Percentiles rank a stretch among this genome's conserved stretches.
phyloP scores from a whole-genome alignment of 2,888 invertebrate species.

The Thera britannica region DNA sequence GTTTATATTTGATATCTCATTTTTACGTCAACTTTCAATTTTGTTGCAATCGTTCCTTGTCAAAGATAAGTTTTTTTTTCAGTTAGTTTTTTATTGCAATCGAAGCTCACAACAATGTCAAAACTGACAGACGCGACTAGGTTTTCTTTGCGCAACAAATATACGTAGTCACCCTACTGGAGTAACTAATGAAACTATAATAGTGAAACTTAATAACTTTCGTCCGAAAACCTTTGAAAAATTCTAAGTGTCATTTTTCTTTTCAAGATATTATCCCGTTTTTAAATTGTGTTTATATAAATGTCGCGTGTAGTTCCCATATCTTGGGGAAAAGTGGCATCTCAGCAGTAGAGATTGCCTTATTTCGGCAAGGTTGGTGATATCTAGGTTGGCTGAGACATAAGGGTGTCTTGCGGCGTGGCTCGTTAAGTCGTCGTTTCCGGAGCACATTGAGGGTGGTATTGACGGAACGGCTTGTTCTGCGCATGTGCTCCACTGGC shows the following conservation, averaged over 20 bases:
- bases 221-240: no score
- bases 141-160: no score
- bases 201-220: no score
- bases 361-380: conserved; percentile 37
- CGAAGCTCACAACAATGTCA: no score
- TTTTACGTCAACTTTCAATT: no score
- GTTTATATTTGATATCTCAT: no score
- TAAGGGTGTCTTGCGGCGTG: conserved; percentile 72
- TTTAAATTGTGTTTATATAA: not conserved
- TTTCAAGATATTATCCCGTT: not conserved
- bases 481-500: conserved; percentile 80
- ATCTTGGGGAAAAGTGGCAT: not conserved
- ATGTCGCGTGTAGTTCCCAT: not conserved
- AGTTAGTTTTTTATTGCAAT: no score
- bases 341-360: conserved; percentile 14
- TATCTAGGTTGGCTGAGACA: conserved; percentile 52
- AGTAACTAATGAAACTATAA: no score
- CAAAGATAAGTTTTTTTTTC: no score
- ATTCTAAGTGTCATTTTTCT: not conserved
- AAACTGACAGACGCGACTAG: no score
- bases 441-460: conserved; percentile 79
- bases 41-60: no score
- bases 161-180: no score
- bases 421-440: conserved; percentile 79
- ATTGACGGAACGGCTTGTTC: conserved; percentile 71